Percentiles rank a stretch among this genome's conserved stretches.
Evolutionary conservation across 2,113 vertebrate species (phyloP).

Genomic region (Chlamydotis undulata): DNA sequence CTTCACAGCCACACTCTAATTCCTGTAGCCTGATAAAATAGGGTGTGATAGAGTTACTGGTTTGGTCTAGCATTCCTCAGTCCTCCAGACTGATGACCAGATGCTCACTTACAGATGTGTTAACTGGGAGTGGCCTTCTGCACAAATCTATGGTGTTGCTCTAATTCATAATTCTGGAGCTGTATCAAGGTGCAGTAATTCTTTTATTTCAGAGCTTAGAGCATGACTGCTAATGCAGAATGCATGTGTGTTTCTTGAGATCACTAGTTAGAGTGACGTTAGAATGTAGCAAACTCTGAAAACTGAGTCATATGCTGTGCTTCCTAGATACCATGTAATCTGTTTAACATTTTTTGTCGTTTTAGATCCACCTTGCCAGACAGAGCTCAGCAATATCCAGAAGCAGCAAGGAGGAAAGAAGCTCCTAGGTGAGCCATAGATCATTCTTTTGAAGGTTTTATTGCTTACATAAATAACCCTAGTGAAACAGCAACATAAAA

Average conservation of each 20-base stretch:
- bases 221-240: neutral
- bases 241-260: neutral
- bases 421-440: conserved; percentile 85
- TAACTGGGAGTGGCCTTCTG: neutral
- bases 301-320: neutral
- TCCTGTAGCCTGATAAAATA: neutral
- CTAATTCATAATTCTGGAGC: neutral
- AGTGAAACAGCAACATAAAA: conserved; percentile 75
- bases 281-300: neutral
- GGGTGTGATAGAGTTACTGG: neutral
- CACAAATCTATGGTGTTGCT: neutral
- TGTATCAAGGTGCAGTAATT: neutral
- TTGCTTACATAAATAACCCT: conserved; percentile 75
- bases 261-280: neutral
- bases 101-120: neutral
- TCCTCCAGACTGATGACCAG: neutral
- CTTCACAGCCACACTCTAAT: neutral
- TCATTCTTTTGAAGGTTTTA: conserved; percentile 71
- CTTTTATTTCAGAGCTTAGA: neutral
- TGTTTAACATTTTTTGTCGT: conserved; percentile 53
- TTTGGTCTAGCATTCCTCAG: neutral
- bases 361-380: conserved; percentile 93
- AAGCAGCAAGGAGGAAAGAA: conserved; percentile 89
- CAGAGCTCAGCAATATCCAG: conserved; percentile 87
- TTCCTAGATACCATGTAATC: neutral